Conservation (phyloP, 2,113 vertebrate genomes). For the Butorides virescens region DNA sequence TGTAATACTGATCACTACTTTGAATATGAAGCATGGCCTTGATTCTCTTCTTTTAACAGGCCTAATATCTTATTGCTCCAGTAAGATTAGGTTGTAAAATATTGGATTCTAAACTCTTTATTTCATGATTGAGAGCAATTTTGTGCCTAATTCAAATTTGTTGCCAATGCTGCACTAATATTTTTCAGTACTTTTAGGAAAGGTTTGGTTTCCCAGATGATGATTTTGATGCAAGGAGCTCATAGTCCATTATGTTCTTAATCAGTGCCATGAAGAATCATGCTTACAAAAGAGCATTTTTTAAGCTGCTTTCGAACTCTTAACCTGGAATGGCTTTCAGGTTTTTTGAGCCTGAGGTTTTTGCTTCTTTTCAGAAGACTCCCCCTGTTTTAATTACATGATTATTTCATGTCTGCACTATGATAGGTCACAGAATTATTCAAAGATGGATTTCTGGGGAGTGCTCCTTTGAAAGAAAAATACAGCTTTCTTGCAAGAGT, state of each 20-base stretch:
- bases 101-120: background rate
- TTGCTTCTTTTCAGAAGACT: background rate
- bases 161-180: background rate
- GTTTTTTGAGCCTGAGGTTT: background rate
- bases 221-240: background rate
- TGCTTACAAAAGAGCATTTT: background rate
- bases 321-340: background rate
- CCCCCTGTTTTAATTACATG: background rate
- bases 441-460: background rate
- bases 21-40: background rate
- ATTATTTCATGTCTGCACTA: background rate
- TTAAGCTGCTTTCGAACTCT: background rate
- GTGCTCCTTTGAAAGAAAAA: background rate
- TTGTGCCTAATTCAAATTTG: background rate
- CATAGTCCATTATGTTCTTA: background rate
- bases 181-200: background rate
- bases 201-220: background rate
- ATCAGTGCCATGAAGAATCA: background rate
- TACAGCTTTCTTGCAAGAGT: background rate
- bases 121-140: background rate
- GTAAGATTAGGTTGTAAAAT: background rate
- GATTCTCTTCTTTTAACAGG: background rate
- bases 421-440: background rate
- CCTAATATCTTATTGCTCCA: background rate
- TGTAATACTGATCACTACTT: background rate